Evolutionary conservation across 2,797 vertebrate genomes (phyloP).

Genomic region (Galagoides demidoff): DNA sequence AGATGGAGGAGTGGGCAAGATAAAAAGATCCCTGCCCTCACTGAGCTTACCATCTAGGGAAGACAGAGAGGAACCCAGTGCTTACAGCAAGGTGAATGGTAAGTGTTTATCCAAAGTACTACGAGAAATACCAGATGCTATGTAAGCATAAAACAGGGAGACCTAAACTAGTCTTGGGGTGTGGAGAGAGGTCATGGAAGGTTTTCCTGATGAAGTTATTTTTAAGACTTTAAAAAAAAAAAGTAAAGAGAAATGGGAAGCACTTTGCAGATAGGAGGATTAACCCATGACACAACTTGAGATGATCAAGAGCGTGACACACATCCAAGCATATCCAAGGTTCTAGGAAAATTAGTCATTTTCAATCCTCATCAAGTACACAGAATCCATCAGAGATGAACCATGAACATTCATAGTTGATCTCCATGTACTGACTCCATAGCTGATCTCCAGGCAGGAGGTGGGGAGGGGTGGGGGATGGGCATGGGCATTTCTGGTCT

Average conservation of each 20-base stretch:
- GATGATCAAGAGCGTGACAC: not conserved
- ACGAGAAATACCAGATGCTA: not conserved
- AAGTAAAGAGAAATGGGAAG: not conserved
- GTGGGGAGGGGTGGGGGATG: not conserved
- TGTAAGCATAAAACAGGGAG: not conserved
- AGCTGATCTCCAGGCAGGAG: no score
- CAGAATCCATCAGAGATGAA: not conserved
- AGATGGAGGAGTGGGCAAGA: no score
- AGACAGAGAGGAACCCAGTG: not conserved
- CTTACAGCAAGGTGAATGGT: not conserved
- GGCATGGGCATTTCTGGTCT: not conserved
- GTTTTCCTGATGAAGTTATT: not conserved
- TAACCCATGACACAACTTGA: not conserved
- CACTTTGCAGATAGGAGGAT: not conserved
- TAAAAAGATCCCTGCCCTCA: not conserved
- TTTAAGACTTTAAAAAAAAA: constrained; percentile 8
- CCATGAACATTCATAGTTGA: no score
- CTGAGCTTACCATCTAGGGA: not conserved
- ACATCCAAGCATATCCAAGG: no score
- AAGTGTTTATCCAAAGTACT: not conserved
- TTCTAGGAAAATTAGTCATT: not conserved
- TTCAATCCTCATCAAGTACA: not conserved
- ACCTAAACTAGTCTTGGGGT: not conserved
- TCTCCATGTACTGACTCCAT: not conserved
- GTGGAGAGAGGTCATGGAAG: not conserved